Evolutionary conservation across 2,113 vertebrate species (phyloP).

Genomic region (Erythrolamprus reginae): DNA sequence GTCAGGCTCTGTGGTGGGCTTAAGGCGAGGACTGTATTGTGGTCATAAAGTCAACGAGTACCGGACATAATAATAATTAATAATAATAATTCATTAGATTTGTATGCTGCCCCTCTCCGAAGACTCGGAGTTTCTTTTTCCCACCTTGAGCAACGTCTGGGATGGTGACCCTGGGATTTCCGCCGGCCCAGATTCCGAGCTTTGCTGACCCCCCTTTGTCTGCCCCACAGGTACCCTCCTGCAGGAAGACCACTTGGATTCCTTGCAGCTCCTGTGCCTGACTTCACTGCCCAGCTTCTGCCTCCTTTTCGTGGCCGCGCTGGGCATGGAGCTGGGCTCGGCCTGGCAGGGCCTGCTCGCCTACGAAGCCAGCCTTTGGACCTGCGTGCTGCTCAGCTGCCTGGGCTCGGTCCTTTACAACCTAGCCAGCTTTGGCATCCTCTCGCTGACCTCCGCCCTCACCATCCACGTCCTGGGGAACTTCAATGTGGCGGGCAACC

Average conservation of each 20-base stretch:
- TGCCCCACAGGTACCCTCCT: conserved; percentile 80
- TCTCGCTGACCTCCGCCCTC: conserved; percentile 93
- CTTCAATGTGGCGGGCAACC: conserved; percentile 88
- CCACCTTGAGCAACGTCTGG: too few species aligned
- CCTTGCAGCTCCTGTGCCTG: conserved; percentile 86
- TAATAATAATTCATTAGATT: too few species aligned
- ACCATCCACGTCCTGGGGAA: conserved; percentile 95
- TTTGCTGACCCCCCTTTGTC: neutral
- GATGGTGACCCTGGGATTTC: neutral
- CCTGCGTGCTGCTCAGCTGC: conserved; percentile 91
- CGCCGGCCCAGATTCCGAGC: neutral
- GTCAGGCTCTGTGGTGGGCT: too few species aligned
- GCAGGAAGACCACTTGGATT: conserved; percentile 88
- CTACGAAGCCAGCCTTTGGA: conserved; percentile 80
- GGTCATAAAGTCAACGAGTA: too few species aligned
- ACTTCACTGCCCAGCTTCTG: conserved; percentile 94
- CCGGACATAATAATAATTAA: too few species aligned
- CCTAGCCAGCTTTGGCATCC: conserved; percentile 89
- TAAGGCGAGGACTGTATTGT: too few species aligned
- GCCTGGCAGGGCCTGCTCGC: conserved; percentile 70
- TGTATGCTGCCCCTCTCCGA: too few species aligned
- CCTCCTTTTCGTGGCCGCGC: conserved; percentile 81
- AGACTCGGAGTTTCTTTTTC: too few species aligned
- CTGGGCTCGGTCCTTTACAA: conserved; percentile 93
- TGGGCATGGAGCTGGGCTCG: conserved; percentile 82